Evolutionary conservation across 2,797 vertebrate genomes (phyloP).

Genomic region (Oreonectes daqikongensis): DNA sequence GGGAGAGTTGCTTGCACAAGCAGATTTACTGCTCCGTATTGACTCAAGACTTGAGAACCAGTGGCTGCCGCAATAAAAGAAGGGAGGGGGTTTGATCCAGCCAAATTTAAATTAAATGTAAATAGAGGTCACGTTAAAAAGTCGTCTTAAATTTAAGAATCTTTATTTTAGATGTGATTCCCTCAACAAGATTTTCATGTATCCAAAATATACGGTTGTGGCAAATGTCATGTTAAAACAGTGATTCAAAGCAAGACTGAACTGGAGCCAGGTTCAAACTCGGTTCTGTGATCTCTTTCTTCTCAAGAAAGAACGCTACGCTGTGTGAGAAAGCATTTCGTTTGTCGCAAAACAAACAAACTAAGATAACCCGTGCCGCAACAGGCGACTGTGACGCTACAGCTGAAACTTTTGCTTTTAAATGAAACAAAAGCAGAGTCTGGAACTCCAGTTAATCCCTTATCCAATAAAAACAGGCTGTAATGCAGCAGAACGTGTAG

Average conservation of each 20-base stretch:
- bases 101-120: constrained; percentile 58
- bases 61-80: constrained; percentile 58
- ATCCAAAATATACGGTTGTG: background rate
- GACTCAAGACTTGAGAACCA: constrained; percentile 71
- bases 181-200: background rate
- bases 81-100: constrained; percentile 51
- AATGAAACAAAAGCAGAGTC: constrained; percentile 7
- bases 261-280: background rate
- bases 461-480: constrained; percentile 15
- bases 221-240: too few relatives aligned
- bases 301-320: background rate
- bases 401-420: background rate
- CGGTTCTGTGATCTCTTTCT: background rate
- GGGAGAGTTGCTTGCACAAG: constrained; percentile 73
- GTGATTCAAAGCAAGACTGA: background rate
- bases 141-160: constrained; percentile 1
- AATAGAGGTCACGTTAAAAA: constrained; percentile 47
- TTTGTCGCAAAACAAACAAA: background rate
- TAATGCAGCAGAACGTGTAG: constrained; percentile 9
- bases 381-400: constrained; percentile 2
- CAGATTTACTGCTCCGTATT: constrained; percentile 75
- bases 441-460: constrained; percentile 8
- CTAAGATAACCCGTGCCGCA: background rate
- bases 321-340: background rate
- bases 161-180: background rate